Evolutionary conservation across 92 coral and sea anemone species (phyloP), one percentile per base, ranked within the genome.

Genomic region (Palythoa grandis): DNA sequence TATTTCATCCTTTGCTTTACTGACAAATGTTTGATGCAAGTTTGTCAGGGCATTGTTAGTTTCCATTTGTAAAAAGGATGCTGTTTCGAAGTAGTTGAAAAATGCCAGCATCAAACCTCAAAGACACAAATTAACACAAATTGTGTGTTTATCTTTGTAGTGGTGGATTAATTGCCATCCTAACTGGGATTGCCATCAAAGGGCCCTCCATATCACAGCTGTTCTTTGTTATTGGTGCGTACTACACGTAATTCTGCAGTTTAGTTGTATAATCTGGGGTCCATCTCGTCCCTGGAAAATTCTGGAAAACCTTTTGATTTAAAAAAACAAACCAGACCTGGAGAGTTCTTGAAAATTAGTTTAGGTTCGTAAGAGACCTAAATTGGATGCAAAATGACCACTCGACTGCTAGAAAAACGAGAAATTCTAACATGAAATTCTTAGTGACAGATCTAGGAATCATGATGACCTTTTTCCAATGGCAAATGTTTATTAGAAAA

Each of bases 161-260:
- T 67, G 89, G 92, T 83, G 90, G 92, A 63, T 48, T 80, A 48
- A 79, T 92, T 73, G 86, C 90, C 40, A 86, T 94, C 17, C 89
- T 94, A 63, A 93, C 98, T 74, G 98, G 94, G 24, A 92, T 94
- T 77, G 88, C 91, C 37, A 77, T 90, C 52, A 82, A 86, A 74
- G 92, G 93, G 13, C 92, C 88, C 35, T 86, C 86, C 20, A 89
- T 76, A 52, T 70, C 88, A 11, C 91, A 88, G 23, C 88, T 94
- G 69, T 88, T 90, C 71, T 94, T 92, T 79, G 76, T 93, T 74
- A 83, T 94, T 52, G 98, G 96, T 93, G 72, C 52, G 86, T 52
- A 47, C 4, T 14, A n/a, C 35, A 40, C 1, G 40, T 20, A 37
- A n/a, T 4, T 23, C 4, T 22, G 70, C 29, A 12, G 3, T 56